phyloP scores from a whole-genome alignment of 2,797 vertebrate genomes.

The Lateolabrax maculatus region DNA sequence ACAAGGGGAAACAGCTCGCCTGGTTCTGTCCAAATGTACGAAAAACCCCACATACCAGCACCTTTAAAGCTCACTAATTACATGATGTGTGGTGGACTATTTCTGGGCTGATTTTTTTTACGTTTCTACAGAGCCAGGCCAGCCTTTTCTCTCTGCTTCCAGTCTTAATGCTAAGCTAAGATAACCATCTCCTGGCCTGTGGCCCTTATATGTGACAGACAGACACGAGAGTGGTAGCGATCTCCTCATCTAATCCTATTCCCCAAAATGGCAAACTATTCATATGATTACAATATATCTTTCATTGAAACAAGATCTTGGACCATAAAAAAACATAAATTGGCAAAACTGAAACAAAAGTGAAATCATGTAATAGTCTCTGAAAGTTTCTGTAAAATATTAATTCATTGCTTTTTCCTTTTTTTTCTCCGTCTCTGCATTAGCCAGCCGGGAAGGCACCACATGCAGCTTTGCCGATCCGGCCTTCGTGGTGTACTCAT shows the following conservation, averaged over 20 bases:
- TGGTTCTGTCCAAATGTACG: neutral
- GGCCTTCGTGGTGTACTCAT: conserved; percentile 87
- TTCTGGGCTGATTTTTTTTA: neutral
- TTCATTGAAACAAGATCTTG: neutral
- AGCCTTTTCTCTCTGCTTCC: neutral
- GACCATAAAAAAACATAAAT: neutral
- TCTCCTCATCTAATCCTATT: neutral
- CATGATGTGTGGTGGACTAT: neutral
- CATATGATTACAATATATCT: neutral
- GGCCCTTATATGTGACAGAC: no score
- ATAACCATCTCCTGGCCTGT: no score
- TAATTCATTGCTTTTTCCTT: neutral
- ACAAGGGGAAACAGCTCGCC: neutral
- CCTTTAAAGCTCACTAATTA: neutral
- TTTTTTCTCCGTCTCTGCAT: neutral
- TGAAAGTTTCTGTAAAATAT: neutral
- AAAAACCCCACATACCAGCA: neutral
- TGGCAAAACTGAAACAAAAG: neutral
- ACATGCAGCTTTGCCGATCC: conserved; percentile 87
- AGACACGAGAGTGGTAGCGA: no score
- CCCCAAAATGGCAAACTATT: neutral
- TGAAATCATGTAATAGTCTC: neutral
- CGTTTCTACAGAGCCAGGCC: neutral
- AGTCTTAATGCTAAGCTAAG: neutral
- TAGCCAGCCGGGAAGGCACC: conserved; percentile 80